Evolutionary conservation across 35 echinoderm and acorn worm genomes (phyloP).

Genomic region (Lytechinus pictus): DNA sequence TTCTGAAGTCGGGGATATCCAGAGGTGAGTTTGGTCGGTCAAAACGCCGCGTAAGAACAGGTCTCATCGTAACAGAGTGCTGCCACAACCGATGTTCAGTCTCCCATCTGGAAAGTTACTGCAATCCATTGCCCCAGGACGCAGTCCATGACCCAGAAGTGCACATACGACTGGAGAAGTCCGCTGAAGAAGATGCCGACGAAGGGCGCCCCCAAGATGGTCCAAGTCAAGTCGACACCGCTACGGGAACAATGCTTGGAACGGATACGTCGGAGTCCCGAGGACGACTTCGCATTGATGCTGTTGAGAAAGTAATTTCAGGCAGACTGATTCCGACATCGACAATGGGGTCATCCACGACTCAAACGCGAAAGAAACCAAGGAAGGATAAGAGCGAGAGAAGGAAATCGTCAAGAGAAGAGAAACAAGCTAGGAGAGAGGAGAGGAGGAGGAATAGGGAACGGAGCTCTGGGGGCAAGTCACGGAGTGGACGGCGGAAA

Average conservation of each 20-base stretch:
- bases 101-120: constrained; percentile 69
- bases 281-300: neutral
- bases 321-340: neutral
- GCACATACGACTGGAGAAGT: constrained; percentile 26
- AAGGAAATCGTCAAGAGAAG: constrained; percentile 28
- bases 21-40: neutral
- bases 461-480: constrained; percentile 15
- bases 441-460: constrained; percentile 35
- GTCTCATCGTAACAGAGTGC: constrained; percentile 68
- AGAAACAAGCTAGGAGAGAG: neutral
- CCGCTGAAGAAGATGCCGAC: neutral
- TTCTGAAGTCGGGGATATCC: constrained; percentile 29
- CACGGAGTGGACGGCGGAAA: neutral
- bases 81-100: constrained; percentile 60
- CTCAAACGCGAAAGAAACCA: constrained; percentile 22
- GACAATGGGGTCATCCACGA: neutral
- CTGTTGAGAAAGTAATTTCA: neutral
- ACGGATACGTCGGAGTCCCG: neutral
- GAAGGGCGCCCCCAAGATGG: neutral
- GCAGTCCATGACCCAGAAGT: neutral
- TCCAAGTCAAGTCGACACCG: neutral
- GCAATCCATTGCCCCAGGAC: constrained; percentile 62
- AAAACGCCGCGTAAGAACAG: constrained; percentile 47
- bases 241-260: neutral
- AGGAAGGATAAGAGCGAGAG: constrained; percentile 21